Conservation (phyloP, 1,140 invertebrate genomes). For the Lepidurus apus region DNA sequence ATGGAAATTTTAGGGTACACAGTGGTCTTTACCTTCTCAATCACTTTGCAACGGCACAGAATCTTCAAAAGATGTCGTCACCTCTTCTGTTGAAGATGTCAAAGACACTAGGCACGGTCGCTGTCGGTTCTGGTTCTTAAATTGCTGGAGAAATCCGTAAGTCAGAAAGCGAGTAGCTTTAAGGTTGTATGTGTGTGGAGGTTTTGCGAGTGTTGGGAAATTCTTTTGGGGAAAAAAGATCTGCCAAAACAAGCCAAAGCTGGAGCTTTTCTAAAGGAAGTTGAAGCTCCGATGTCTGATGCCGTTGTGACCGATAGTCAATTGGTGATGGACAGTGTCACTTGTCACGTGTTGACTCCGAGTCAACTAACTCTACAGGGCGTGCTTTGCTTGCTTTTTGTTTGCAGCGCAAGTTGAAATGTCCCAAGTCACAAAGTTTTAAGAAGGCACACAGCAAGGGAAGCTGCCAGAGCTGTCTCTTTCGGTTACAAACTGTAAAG, state of each 20-base stretch:
- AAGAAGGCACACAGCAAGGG: not conserved
- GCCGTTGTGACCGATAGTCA: constrained; percentile 4
- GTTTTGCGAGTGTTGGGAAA: not conserved
- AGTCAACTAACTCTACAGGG: not conserved
- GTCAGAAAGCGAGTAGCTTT: too few relatives aligned
- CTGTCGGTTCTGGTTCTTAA: too few relatives aligned
- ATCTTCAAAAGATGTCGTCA: too few relatives aligned
- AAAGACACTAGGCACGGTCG: too few relatives aligned
- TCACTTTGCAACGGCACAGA: too few relatives aligned
- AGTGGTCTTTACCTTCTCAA: too few relatives aligned
- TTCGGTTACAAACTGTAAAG: not conserved
- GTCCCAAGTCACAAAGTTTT: not conserved
- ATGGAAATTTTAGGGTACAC: too few relatives aligned
- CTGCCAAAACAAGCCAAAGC: not conserved
- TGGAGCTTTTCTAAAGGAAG: not conserved
- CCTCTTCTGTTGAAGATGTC: too few relatives aligned
- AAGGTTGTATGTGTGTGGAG: too few relatives aligned
- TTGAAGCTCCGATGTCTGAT: not conserved
- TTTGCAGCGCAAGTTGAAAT: not conserved
- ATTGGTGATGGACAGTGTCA: constrained; percentile 17
- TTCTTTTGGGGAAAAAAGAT: not conserved
- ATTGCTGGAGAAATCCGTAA: too few relatives aligned
- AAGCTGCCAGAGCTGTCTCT: constrained; percentile 15
- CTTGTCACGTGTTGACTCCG: constrained; percentile 13
- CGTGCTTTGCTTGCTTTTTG: not conserved